Evolutionary conservation across 1,140 invertebrate species (phyloP), one percentile per base, ranked within the genome.

Genomic region (Chironomus tepperi): DNA sequence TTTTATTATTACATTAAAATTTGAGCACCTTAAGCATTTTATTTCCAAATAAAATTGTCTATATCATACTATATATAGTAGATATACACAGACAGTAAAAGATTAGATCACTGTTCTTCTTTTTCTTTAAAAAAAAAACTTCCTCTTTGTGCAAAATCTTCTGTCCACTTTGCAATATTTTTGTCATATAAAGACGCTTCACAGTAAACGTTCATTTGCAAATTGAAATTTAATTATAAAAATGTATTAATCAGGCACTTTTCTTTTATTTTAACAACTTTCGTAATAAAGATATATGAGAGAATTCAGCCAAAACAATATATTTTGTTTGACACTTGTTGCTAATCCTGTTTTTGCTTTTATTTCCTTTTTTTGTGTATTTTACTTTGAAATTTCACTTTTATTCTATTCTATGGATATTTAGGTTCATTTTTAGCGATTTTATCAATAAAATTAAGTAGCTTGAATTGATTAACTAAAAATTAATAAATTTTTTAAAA

Each of bases 61-160:
- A 18, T 70, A 18, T 70, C 16, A 18, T 57, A 5, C 47, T 57
- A 57, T 57, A 57, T n/a, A 34, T 34, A 34, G 24, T 34, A 34
- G 24, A 34, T 34, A 34, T 34, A 34, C 24, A 19, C 16, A 16
- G 65, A 8, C n/a, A 7, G n/a, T 19, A 18, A 18, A 18, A 70
- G 65, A 70, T 70, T 70, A 70, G 65, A 70, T 70, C 65, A 70
- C 18, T 70, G 65, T 15, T 19, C 19, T 70, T 70, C 65, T 70
- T 70, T 18, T 70, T 70, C 18, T 70, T 70, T 19, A 21, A 5
- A 57, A 12, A 18, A 21, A 5, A 57, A 12, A 18, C 65, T 16
- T 16, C 18, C 65, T 57, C 47, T 57, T 57, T 57, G 47, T 57
- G 47, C 47, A 57, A 57, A 57, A 57, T 15, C 12, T 12, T 12